Percentiles rank a stretch among this genome's conserved stretches.
Conservation (phyloP, 2,888 invertebrate genomes). For the Stegana nigrithorax region DNA sequence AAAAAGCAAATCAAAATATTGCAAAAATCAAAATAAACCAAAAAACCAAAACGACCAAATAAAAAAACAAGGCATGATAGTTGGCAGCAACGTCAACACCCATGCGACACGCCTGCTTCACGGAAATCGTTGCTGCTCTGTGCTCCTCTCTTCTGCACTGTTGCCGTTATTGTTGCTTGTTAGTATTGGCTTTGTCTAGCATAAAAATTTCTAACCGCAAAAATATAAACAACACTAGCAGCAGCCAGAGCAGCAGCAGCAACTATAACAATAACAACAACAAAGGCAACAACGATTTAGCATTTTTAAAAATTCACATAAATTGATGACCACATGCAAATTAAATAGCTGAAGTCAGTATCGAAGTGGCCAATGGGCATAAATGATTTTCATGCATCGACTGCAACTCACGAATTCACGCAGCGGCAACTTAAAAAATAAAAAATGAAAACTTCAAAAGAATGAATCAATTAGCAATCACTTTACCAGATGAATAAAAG, state of each 20-base stretch:
- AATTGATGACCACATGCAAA: constrained; percentile 42
- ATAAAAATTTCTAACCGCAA: constrained; percentile 7
- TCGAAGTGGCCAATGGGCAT: too few relatives aligned
- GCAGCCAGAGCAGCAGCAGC: not conserved
- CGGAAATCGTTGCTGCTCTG: too few relatives aligned
- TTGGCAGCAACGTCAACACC: not conserved
- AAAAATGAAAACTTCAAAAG: too few relatives aligned
- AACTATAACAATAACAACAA: constrained; percentile 45
- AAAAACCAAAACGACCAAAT: not conserved
- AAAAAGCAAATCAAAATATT: not conserved
- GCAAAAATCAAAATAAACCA: not conserved
- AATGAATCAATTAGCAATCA: too few relatives aligned
- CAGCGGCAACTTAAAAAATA: too few relatives aligned
- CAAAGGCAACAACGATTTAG: constrained; percentile 56
- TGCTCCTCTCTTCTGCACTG: not conserved
- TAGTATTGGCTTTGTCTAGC: not conserved
- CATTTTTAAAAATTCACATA: constrained; percentile 52
- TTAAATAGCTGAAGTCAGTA: not conserved
- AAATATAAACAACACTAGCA: not conserved
- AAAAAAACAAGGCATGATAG: constrained; percentile 9
- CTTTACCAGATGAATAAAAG: too few relatives aligned
- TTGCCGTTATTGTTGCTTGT: not conserved
- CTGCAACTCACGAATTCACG: not conserved
- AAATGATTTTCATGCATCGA: not conserved
- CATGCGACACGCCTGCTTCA: not conserved